A percentile compares a stretch with the other conserved stretches of the same genome.
These are phyloP conservation scores for Parazoanthus atlanticus DNA, from an alignment of 92 coral and sea anemone genomes.

Conservation along the genomic window DNA sequence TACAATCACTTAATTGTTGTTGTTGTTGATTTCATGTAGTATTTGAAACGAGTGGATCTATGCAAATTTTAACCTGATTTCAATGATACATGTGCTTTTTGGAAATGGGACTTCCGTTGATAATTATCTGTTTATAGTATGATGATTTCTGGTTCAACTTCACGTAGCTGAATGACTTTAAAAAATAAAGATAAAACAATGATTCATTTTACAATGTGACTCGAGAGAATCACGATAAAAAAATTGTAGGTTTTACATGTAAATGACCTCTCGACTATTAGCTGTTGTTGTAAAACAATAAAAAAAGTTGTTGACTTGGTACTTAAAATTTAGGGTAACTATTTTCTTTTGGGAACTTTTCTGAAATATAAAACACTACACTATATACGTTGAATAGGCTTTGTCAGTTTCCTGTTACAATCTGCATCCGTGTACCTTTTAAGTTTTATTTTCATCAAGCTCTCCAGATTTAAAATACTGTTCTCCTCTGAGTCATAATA, in stretches of 20 bases:
- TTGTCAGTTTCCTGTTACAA: not conserved
- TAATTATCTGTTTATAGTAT: constrained; percentile 1
- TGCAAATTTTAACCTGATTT: constrained; percentile 39
- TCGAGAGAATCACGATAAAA: not conserved
- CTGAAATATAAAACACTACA: not conserved
- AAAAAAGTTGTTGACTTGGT: constrained; percentile 8
- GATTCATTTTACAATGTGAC: too few relatives aligned
- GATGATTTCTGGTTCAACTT: not conserved
- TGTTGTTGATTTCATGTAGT: constrained; percentile 38
- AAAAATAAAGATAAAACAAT: not conserved
- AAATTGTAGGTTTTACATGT: not conserved
- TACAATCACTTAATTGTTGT: not conserved
- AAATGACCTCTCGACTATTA: not conserved
- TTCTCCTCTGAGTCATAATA: not conserved
- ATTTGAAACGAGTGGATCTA: constrained; percentile 25
- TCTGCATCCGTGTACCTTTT: not conserved
- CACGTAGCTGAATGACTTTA: not conserved
- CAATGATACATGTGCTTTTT: not conserved
- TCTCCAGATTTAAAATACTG: too few relatives aligned
- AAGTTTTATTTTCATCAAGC: not conserved
- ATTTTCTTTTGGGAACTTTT: constrained; percentile 1
- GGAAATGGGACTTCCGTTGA: constrained; percentile 7
- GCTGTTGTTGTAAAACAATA: not conserved
- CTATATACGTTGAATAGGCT: not conserved
- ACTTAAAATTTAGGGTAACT: not conserved